phyloP scores from a whole-genome alignment of 2,797 vertebrate genomes.

The Gallinago solitaria region DNA sequence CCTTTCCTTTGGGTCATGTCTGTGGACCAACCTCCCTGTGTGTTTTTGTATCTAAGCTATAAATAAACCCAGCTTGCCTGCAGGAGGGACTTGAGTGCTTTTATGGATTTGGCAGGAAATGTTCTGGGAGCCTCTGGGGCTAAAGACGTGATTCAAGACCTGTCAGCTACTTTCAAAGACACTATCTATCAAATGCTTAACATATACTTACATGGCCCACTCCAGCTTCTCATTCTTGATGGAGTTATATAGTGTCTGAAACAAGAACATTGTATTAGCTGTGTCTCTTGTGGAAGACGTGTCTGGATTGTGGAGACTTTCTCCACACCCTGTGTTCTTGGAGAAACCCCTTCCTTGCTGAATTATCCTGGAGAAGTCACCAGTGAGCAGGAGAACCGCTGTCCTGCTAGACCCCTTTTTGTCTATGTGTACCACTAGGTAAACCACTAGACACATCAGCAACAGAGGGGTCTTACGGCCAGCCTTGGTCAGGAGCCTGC shows the following conservation, averaged over 20 bases:
- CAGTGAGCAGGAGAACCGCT: neutral
- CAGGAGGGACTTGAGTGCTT: neutral
- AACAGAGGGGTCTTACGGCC: neutral
- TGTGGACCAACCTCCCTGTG: neutral
- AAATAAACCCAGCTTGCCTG: neutral
- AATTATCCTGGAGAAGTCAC: neutral
- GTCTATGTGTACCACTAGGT: rapidly evolving
- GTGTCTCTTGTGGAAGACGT: neutral
- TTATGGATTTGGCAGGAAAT: neutral
- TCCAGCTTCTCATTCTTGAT: slow-evolving; percentile 98
- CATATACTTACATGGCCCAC: slow-evolving; percentile 96
- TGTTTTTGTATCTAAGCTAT: neutral
- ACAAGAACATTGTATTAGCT: slow-evolving; percentile 45
- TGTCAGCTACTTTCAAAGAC: neutral
- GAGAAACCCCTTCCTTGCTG: neutral
- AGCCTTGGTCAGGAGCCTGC: neutral
- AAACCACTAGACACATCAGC: neutral
- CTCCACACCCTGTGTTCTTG: neutral
- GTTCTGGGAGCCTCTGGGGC: neutral
- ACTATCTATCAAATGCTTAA: neutral
- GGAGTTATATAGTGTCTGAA: slow-evolving; percentile 93
- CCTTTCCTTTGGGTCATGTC: neutral
- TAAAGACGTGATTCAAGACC: neutral
- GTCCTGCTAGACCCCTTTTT: neutral
- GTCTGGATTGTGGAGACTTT: neutral